Percentiles rank a stretch among this genome's conserved stretches.
phyloP scores from a whole-genome alignment of 2,888 invertebrate genomes.

The Eudemis profundana region DNA sequence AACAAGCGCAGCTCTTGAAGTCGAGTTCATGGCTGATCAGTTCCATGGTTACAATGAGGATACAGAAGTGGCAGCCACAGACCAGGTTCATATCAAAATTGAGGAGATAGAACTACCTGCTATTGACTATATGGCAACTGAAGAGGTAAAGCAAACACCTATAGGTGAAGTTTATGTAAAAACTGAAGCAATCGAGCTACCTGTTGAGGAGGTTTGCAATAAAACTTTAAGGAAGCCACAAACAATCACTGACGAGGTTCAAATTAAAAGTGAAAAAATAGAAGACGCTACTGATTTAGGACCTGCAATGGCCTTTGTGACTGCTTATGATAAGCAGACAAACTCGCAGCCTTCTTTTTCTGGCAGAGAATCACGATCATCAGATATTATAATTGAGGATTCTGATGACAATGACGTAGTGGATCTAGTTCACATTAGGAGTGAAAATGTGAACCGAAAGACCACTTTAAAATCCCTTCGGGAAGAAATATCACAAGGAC shows the following conservation, averaged over 20 bases:
- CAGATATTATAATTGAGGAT: constrained; percentile 8
- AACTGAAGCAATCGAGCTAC: not conserved
- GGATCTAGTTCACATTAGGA: constrained; percentile 18
- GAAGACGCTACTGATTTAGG: not conserved
- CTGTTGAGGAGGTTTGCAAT: constrained; percentile 1
- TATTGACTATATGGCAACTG: too few species aligned
- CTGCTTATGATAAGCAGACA: not conserved
- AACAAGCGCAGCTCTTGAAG: not conserved
- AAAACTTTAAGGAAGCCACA: not conserved
- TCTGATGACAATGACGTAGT: constrained; percentile 1
- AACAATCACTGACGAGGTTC: constrained; percentile 1
- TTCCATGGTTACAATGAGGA: not conserved
- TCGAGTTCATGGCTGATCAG: not conserved
- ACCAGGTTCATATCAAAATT: not conserved
- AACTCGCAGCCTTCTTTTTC: not conserved
- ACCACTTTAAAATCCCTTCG: constrained; percentile 13
- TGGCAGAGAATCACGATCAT: constrained; percentile 16
- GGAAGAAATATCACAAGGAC: constrained; percentile 3
- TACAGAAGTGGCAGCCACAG: not conserved
- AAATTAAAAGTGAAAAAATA: constrained; percentile 12
- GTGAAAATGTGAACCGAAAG: constrained; percentile 8
- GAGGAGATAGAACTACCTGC: not conserved
- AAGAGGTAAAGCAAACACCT: too few species aligned
- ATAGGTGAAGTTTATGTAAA: not conserved
- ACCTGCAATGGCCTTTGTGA: not conserved